Conservation (phyloP, 2,888 invertebrate genomes). For the Plagodis pulveraria region DNA sequence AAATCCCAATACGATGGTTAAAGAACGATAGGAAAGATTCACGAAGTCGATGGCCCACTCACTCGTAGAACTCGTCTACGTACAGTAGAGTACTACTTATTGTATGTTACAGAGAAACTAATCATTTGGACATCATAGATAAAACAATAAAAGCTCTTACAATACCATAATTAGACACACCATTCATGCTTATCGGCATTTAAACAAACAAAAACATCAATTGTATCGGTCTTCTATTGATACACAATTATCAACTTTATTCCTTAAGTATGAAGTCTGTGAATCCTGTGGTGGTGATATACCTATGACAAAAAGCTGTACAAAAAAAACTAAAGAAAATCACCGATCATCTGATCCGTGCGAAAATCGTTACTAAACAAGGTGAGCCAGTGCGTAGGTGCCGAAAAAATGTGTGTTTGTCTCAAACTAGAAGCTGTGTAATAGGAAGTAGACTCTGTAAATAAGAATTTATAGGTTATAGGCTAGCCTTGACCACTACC, state of each 20-base stretch:
- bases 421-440: constrained; percentile 1
- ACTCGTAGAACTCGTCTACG: no score
- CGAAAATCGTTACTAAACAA: constrained; percentile 75
- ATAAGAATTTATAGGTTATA: neutral
- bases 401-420: constrained; percentile 39
- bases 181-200: constrained; percentile 17
- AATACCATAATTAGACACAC: constrained; percentile 27
- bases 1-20: no score
- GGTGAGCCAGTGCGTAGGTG: constrained; percentile 65
- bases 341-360: constrained; percentile 62
- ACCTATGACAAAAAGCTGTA: constrained; percentile 23
- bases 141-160: constrained; percentile 22
- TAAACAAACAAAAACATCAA: constrained; percentile 22
- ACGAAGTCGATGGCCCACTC: no score
- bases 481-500: neutral
- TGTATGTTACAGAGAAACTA: no score
- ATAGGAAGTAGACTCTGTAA: neutral
- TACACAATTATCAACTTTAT: constrained; percentile 4
- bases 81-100: no score
- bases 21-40: no score
- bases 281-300: neutral
- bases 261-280: constrained; percentile 9
- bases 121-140: neutral
- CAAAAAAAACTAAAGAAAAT: constrained; percentile 50
- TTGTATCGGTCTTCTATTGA: constrained; percentile 24